Conservation (phyloP, 2,797 vertebrate genomes). For the Arnoldichthys spilopterus region DNA sequence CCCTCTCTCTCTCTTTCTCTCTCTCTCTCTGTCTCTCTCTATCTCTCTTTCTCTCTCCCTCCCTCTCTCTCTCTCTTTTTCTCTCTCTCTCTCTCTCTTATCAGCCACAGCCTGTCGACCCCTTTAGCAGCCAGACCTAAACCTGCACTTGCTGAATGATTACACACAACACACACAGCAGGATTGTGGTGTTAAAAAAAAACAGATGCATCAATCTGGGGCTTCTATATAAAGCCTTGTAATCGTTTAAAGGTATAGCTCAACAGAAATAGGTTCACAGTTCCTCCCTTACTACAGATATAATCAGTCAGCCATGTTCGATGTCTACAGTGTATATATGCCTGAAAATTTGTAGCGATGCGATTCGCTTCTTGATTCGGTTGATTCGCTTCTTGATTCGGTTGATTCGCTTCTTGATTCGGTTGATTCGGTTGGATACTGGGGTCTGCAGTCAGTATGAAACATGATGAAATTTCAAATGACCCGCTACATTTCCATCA, state of each 20-base stretch:
- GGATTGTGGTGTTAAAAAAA: conserved; percentile 5
- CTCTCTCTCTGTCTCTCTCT: neutral
- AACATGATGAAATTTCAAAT: too few relatives aligned
- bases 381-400: too few relatives aligned
- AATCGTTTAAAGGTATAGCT: neutral
- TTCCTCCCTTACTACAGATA: neutral
- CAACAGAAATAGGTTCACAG: neutral
- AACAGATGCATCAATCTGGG: conserved; percentile 12
- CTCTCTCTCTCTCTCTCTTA: neutral
- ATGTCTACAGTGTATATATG: too few relatives aligned
- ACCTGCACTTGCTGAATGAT: conserved; percentile 19
- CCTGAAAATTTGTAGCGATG: too few relatives aligned
- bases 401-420: too few relatives aligned
- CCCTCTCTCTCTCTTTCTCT: neutral
- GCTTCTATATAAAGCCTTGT: neutral
- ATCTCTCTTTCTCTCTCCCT: neutral
- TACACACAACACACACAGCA: conserved; percentile 11
- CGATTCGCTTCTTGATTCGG: too few relatives aligned
- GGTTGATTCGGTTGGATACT: too few relatives aligned
- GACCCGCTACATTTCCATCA: too few relatives aligned
- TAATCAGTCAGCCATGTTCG: too few relatives aligned
- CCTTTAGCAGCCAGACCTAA: conserved; percentile 14
- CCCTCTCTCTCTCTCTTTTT: neutral
- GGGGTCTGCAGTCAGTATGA: too few relatives aligned
- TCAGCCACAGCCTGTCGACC: conserved; percentile 13